Conservation (phyloP, 2,888 invertebrate genomes). For the Caenorhabditis macrosperma region DNA sequence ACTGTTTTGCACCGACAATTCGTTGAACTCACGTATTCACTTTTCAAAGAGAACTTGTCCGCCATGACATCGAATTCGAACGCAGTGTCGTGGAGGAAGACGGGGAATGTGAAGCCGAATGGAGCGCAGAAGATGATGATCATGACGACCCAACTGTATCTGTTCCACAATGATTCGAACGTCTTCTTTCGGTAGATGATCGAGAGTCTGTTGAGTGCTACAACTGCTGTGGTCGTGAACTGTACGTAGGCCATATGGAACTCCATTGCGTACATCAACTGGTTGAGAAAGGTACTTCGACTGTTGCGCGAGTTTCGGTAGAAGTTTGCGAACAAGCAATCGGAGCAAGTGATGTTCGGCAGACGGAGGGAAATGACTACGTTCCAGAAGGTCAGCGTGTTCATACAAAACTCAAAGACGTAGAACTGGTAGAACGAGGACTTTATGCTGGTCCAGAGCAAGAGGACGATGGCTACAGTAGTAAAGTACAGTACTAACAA, state of each 20-base stretch:
- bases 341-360: neutral
- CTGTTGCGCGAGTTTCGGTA: neutral
- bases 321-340: neutral
- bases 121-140: slow-evolving; percentile 5
- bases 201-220: slow-evolving; percentile 18
- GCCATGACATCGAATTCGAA: slow-evolving; percentile 5
- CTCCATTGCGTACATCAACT: slow-evolving; percentile 11
- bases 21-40: slow-evolving; percentile 1
- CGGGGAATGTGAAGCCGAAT: slow-evolving; percentile 7
- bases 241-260: slow-evolving; percentile 37
- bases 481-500: neutral
- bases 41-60: neutral
- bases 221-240: slow-evolving; percentile 18
- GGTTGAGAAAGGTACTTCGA: neutral
- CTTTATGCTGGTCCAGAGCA: neutral
- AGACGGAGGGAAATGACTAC: neutral
- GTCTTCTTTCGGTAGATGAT: neutral
- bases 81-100: neutral
- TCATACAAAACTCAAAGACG: slow-evolving; percentile 22
- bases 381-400: slow-evolving; percentile 12
- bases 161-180: slow-evolving; percentile 7
- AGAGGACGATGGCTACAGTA: neutral
- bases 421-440: slow-evolving; percentile 29
- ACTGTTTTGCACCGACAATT: neutral
- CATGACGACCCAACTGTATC: slow-evolving; percentile 14